phyloP scores from a whole-genome alignment of 2,797 vertebrate genomes.

The Melanotaenia boesemani region DNA sequence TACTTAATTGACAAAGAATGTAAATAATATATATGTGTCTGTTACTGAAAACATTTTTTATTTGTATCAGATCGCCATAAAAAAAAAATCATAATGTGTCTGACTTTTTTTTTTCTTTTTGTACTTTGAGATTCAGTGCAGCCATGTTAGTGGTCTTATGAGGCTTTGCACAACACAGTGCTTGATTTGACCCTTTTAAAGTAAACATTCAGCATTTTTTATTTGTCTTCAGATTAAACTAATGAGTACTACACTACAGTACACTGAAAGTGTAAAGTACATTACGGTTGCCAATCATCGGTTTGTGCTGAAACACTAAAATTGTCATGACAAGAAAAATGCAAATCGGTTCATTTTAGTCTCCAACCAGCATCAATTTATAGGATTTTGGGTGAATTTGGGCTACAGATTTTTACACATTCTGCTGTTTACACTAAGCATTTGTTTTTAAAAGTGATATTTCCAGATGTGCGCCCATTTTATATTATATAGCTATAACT shows the following conservation, averaged over 20 bases:
- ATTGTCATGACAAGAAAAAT: slow-evolving; percentile 15
- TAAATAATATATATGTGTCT: slow-evolving; percentile 48
- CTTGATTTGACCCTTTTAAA: slow-evolving; percentile 28
- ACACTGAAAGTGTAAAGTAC: slow-evolving; percentile 16
- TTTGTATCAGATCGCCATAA: slow-evolving; percentile 43
- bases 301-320: slow-evolving; percentile 2
- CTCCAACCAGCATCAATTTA: slow-evolving; percentile 28
- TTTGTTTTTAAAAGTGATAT: slow-evolving; percentile 62
- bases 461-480: slow-evolving; percentile 10
- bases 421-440: slow-evolving; percentile 62
- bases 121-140: slow-evolving; percentile 23
- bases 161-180: slow-evolving; percentile 40
- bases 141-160: slow-evolving; percentile 16
- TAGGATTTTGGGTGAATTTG: slow-evolving; percentile 39
- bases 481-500: slow-evolving; percentile 33
- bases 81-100: slow-evolving; percentile 8
- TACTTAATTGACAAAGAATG: slow-evolving; percentile 53
- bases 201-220: not conserved
- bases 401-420: slow-evolving; percentile 47
- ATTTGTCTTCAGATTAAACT: not conserved
- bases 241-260: not conserved
- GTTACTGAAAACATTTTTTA: slow-evolving; percentile 22
- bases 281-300: slow-evolving; percentile 11
- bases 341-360: not conserved
- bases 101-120: slow-evolving; percentile 24